Evolutionary conservation across 2,888 invertebrate genomes (phyloP).

Genomic region (Lasius fuliginosus): DNA sequence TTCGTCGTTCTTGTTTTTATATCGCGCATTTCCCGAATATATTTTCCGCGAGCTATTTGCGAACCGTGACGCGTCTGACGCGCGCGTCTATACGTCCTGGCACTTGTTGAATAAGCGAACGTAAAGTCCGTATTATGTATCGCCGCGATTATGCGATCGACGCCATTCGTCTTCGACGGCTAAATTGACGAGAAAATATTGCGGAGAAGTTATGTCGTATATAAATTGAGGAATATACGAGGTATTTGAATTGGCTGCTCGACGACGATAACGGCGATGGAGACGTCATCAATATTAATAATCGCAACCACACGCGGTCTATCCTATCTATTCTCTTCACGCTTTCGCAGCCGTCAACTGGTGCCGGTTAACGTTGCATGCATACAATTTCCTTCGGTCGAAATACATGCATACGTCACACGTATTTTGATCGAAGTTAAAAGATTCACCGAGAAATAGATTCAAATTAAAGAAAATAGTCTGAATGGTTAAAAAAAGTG

Average conservation of each 20-base stretch:
- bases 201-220: neutral
- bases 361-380: neutral
- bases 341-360: constrained; percentile 13
- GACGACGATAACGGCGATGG: neutral
- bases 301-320: constrained; percentile 8
- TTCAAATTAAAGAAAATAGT: neutral
- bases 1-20: neutral
- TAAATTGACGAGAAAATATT: neutral
- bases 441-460: neutral
- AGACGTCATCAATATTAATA: constrained; percentile 53
- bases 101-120: constrained; percentile 54
- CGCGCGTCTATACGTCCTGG: constrained; percentile 19
- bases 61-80: constrained; percentile 28
- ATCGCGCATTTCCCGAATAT: neutral
- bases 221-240: constrained; percentile 1
- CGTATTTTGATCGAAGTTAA: neutral
- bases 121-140: constrained; percentile 6
- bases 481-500: neutral
- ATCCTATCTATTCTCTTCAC: constrained; percentile 36
- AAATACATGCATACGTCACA: neutral
- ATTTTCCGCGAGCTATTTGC: constrained; percentile 37
- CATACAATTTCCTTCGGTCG: neutral
- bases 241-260: constrained; percentile 22
- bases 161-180: neutral
- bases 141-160: constrained; percentile 2